Percentiles rank a stretch among this genome's conserved stretches.
phyloP scores from a whole-genome alignment of 2,888 invertebrate species.

The Trissoscelio sp. region DNA sequence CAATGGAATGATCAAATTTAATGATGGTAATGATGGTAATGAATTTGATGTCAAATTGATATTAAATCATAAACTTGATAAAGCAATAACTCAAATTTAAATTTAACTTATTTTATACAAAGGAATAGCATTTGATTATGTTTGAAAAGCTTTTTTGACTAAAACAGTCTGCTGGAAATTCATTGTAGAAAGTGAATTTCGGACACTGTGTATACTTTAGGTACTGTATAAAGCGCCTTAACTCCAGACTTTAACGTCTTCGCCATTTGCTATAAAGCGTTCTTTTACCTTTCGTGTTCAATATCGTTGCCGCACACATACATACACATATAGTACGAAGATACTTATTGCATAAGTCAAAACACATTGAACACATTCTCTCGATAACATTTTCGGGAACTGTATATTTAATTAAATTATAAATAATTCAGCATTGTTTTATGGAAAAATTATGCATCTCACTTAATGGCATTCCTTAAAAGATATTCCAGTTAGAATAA shows the following conservation, averaged over 20 bases:
- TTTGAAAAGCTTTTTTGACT: neutral
- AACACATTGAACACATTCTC: slow-evolving; percentile 19
- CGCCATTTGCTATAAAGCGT: slow-evolving; percentile 54
- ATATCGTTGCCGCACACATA: slow-evolving; percentile 34
- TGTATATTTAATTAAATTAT: slow-evolving; percentile 15
- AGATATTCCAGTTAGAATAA: slow-evolving; percentile 2
- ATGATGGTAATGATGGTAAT: too few species aligned
- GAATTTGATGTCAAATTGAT: too few species aligned
- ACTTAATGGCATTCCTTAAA: neutral
- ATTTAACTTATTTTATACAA: neutral
- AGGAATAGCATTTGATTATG: neutral
- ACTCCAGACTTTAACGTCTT: slow-evolving; percentile 41
- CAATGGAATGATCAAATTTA: too few species aligned
- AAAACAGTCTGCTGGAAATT: slow-evolving; percentile 1
- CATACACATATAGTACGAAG: neutral
- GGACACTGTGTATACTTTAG: slow-evolving; percentile 45
- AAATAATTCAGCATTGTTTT: slow-evolving; percentile 28
- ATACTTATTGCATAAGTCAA: slow-evolving; percentile 51
- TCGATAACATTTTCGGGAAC: slow-evolving; percentile 8
- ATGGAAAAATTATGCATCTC: slow-evolving; percentile 18
- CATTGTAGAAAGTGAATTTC: slow-evolving; percentile 15
- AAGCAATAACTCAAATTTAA: too few species aligned
- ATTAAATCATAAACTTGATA: too few species aligned
- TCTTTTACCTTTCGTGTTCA: slow-evolving; percentile 55
- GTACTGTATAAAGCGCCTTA: slow-evolving; percentile 41